Base-by-base conservation (phyloP, 2,888 invertebrate genomes). In the Dyspetes luteomarginatus region DNA sequence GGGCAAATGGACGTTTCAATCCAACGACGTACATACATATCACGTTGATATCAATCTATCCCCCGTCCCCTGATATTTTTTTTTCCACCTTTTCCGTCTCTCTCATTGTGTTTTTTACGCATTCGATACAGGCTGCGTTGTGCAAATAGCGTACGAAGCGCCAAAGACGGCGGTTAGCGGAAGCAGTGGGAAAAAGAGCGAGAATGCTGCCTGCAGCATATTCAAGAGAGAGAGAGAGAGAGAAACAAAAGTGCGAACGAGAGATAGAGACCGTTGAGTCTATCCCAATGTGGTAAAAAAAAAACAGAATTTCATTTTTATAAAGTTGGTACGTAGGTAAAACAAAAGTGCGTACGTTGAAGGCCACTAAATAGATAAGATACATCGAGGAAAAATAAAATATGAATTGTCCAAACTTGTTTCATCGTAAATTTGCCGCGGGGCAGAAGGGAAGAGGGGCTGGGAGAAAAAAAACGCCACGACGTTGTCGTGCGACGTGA, bases 71-170 rank as follows among this genome's bases (percentile, higher is more conserved):
- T n/a, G n/a, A n/a, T n/a, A n/a, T n/a, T n/a, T n/a, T n/a, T n/a
- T n/a, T n/a, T n/a, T n/a, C n/a, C n/a, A n/a, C n/a, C n/a, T n/a
- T n/a, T n/a, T n/a, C n/a, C 50, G 50, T 26, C 41, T 48, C 28
- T 9, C 62, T 55, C 62, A 4, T 5, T 15, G 2, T 43, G 17
- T 12, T 60, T 62, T 73, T 45, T 41, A 45, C 45, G 28, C 24
- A 64, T 28, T 45, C 79, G 68, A 62, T 60, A 72, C 55, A 28
- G 55, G n/a, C 69, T 43, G 48, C 71, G 69, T 62, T 17, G 79
- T 58, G 43, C 58, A 64, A 75, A 75, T 65, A 72, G 55, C 65
- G 56, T 58, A 9, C 30, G 78, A 26, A 58, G 78, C 72, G 72
- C 65, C 50, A 12, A 43, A 67, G 50, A 43, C 78, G 78, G 78